Conservation (phyloP, 2,888 invertebrate genomes). For the Lasioglossum lativentre region DNA sequence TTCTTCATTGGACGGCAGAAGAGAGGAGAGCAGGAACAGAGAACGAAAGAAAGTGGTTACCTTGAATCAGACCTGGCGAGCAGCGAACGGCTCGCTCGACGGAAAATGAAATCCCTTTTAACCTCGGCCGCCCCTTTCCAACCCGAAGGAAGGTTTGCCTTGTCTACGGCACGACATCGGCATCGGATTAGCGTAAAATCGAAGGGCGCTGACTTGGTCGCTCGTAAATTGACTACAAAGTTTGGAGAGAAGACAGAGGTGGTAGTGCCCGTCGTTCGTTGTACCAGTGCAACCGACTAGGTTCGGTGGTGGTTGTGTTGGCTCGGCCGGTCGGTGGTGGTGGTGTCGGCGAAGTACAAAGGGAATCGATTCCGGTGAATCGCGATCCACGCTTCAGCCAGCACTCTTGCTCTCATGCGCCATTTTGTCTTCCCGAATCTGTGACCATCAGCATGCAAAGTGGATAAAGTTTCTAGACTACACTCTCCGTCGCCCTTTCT, state of each 20-base stretch:
- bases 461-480: slow-evolving; percentile 79
- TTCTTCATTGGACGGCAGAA: not conserved
- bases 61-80: slow-evolving; percentile 63
- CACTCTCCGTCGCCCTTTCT: slow-evolving; percentile 73
- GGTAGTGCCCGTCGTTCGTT: slow-evolving; percentile 42
- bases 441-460: slow-evolving; percentile 81
- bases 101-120: slow-evolving; percentile 73
- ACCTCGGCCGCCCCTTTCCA: slow-evolving; percentile 50
- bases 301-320: slow-evolving; percentile 23
- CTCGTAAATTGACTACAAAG: slow-evolving; percentile 82
- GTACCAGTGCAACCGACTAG: slow-evolving; percentile 34
- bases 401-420: slow-evolving; percentile 47
- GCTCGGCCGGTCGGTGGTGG: slow-evolving; percentile 36
- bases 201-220: slow-evolving; percentile 81
- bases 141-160: slow-evolving; percentile 67
- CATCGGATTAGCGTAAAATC: slow-evolving; percentile 81
- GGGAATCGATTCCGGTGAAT: slow-evolving; percentile 78
- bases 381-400: slow-evolving; percentile 68
- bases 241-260: slow-evolving; percentile 72
- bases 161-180: slow-evolving; percentile 74
- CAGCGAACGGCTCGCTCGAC: slow-evolving; percentile 58
- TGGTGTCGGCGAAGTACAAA: slow-evolving; percentile 73
- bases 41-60: slow-evolving; percentile 55
- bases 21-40: not conserved
- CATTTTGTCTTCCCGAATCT: slow-evolving; percentile 78